These are phyloP conservation scores for western clawed frog (Xenopus tropicalis) DNA, from an alignment of 2,113 vertebrate genomes.

Conservation along the genomic window DNA sequence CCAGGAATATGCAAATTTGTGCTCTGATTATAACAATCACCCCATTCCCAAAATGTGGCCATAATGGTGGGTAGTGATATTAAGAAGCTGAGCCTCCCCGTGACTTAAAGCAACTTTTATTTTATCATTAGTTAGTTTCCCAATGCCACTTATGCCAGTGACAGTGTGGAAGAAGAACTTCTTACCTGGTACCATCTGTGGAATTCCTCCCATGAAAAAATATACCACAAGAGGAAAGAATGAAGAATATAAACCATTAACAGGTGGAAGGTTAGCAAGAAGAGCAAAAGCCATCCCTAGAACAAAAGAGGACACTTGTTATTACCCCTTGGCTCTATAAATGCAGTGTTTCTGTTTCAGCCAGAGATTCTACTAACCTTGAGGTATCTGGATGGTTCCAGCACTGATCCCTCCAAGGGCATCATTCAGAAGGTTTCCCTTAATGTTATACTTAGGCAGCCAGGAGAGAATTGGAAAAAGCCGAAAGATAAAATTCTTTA, in stretches of 20 bases:
- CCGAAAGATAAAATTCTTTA: conserved; percentile 69
- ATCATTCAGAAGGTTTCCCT: conserved; percentile 76
- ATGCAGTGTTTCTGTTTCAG: no score
- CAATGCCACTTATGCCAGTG: no score
- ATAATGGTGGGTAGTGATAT: no score
- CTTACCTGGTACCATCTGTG: conserved; percentile 93
- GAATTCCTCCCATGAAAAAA: conserved; percentile 83
- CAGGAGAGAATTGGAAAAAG: conserved; percentile 80
- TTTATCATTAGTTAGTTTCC: no score
- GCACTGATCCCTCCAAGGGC: conserved; percentile 83
- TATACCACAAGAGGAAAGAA: conserved; percentile 86
- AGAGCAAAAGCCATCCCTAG: conserved; percentile 89
- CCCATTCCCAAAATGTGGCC: no score
- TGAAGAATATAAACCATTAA: conserved; percentile 90
- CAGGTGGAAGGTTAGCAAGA: conserved; percentile 84
- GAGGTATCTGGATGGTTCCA: conserved; percentile 86
- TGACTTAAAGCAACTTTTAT: no score
- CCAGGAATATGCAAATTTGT: no score
- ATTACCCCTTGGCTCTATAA: neutral
- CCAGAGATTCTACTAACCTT: conserved; percentile 64
- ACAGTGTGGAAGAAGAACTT: no score
- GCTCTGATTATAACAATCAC: no score
- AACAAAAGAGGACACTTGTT: conserved; percentile 19
- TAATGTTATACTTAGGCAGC: conserved; percentile 85
- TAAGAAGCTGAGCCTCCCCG: no score